phyloP scores from a whole-genome alignment of 2,113 vertebrate species.

The Naja naja region DNA sequence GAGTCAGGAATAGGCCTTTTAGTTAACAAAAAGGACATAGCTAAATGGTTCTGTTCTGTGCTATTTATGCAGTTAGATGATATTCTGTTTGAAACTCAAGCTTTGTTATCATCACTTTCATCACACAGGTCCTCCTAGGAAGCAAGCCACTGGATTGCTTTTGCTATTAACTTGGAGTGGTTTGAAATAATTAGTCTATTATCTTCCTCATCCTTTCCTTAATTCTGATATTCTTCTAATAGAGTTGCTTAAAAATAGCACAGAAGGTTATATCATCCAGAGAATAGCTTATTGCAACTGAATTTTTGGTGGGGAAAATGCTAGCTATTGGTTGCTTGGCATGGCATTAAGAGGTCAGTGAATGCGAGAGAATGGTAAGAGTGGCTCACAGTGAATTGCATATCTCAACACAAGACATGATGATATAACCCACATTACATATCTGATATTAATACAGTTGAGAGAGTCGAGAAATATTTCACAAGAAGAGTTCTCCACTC shows the following conservation, averaged over 20 bases:
- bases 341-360: background rate
- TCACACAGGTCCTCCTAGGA: constrained; percentile 24
- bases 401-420: constrained; percentile 10
- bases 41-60: background rate
- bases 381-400: constrained; percentile 36
- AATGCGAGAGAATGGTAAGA: constrained; percentile 46
- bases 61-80: background rate
- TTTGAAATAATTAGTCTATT: constrained; percentile 31
- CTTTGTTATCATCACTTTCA: constrained; percentile 14
- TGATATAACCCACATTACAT: no score
- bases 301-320: constrained; percentile 45
- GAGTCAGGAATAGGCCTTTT: background rate
- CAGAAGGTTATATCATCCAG: constrained; percentile 30
- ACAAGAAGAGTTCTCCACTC: no score
- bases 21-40: background rate
- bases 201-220: constrained; percentile 9
- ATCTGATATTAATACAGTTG: no score
- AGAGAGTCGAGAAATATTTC: no score
- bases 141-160: constrained; percentile 21
- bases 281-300: constrained; percentile 32
- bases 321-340: constrained; percentile 43
- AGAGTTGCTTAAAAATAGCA: background rate
- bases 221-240: constrained; percentile 19
- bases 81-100: background rate
- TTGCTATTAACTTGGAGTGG: constrained; percentile 13